Evolutionary conservation across 2,888 invertebrate genomes (phyloP), one percentile per base, ranked within the genome.

Genomic region (Drosophila tripunctata): DNA sequence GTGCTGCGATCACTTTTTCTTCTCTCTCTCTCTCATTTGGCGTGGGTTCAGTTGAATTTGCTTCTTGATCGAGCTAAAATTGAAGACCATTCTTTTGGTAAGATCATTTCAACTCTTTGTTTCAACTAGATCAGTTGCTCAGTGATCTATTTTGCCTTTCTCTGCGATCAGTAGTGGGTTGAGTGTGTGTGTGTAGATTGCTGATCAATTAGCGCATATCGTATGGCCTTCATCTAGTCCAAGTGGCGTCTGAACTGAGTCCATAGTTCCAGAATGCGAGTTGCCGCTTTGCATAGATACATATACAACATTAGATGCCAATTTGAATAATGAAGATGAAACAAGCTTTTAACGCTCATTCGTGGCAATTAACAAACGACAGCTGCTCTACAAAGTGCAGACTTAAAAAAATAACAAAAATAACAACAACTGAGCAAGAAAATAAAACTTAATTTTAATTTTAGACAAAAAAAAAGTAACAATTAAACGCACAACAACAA

Each of bases 281-380:
- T 50, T 38, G 50, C 67, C 68, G 52, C 60, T 54, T 52, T 44
- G 48, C 68, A 60, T 38, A 52, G 58, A 58, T 30, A 35, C 14
- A 47, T 33, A n/a, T 17, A 33, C 67, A 7, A 41, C 54, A 67
- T 41, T 67, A 54, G 60, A 54, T 70, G 70, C 33, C 75, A 75
- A 80, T 82, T 82, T 78, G 72, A 64, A 67, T 73, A 73, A 75
- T 69, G 58, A 61, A 65, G 75, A 69, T 41, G 64, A 52, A 41
- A 40, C 62, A 52, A 75, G 36, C 78, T 69, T 60, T 67, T 63
- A 76, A 79, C 71, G 74, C 38, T 50, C 70, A 78, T 86, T 83
- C 76, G 60, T 64, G 63, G 78, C 80, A 83, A 81, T 86, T 81
- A 81, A 80, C 66, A 8, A 67, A 70, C 66, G 80, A 58, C 84